These are phyloP conservation scores for Andrena hattorfiana DNA, from an alignment of 2,888 invertebrate species.

Conservation along the genomic window DNA sequence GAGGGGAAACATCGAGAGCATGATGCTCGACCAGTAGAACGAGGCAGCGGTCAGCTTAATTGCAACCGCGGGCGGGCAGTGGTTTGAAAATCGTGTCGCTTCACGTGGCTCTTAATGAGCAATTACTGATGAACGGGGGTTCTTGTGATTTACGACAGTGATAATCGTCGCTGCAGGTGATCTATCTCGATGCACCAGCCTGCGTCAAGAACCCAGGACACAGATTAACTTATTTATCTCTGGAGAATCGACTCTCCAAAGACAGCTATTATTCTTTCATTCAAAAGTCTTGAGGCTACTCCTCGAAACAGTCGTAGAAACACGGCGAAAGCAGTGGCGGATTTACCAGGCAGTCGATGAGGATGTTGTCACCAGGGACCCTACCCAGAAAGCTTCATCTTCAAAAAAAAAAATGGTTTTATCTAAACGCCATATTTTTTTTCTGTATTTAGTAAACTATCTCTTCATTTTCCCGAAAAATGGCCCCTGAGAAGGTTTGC, in stretches of 20 bases:
- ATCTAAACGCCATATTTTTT: too few species aligned
- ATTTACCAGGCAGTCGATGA: too few species aligned
- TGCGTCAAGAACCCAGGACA: background rate
- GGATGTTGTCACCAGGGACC: too few species aligned
- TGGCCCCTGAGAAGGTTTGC: too few species aligned
- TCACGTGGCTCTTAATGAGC: conserved; percentile 51
- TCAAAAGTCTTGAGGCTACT: conserved; percentile 7
- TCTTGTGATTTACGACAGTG: conserved; percentile 28
- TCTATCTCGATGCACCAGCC: background rate
- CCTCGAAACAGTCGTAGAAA: conserved; percentile 34
- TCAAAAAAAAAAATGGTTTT: too few species aligned
- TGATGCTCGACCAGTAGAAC: conserved; percentile 61
- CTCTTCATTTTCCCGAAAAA: too few species aligned
- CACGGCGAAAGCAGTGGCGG: conserved; percentile 31
- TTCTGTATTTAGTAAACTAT: too few species aligned
- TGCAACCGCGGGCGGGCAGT: conserved; percentile 20
- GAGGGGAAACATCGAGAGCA: conserved; percentile 49
- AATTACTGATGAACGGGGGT: conserved; percentile 57
- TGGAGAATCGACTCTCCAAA: background rate
- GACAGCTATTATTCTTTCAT: conserved; percentile 30
- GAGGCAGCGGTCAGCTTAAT: conserved; percentile 58
- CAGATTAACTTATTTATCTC: background rate
- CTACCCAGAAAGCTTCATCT: too few species aligned
- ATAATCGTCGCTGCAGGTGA: background rate
- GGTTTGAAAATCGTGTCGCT: conserved; percentile 55